Evolutionary conservation across 2,888 invertebrate genomes (phyloP), one percentile per base, ranked within the genome.

Genomic region (Drosophila buzzatii): DNA sequence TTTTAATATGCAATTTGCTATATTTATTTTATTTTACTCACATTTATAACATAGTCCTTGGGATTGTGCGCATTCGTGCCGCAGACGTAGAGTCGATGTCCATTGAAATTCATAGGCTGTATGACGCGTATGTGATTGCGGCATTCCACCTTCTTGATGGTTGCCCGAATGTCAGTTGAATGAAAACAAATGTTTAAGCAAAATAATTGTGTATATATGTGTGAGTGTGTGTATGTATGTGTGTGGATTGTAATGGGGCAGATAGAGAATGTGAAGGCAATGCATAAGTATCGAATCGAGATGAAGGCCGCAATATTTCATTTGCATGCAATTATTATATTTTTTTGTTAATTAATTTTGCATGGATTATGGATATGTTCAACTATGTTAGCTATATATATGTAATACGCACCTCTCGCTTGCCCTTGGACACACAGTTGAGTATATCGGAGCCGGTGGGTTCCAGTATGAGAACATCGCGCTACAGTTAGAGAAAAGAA

Each of bases 31-130:
- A 0, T 20, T 49, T 14, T 75, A 97, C 98, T 98, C 94, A 98
- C 98, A 93, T 98, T 97, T 93, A 98, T 95, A 61, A 98, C 98
- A 96, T 97, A 98, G 93, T 98, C 98, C 93, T 98, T 98, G 27
- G 98, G 98, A 93, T 97, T 97, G 94, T 98, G 98, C 31, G 98
- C 98, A 93, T 98, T 98, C 72, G 98, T 98, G 63, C 98, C 98
- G 92, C 98, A 98, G 70, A 98, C 95, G 93, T 98, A 98, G 61
- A 98, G 95, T 59, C 97, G 95, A 79, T 95, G 95, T 42, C 98
- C 98, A 55, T 85, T 89, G 92, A 97, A 97, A 39, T 97, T 97
- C 95, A 98, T 97, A 12, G 98, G 97, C 92, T 98, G 98, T 84
- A 98, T 98, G 70, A 98, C 98, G 89, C 98, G 95, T 82, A 98